These are phyloP conservation scores for Montipora sp. DNA, from an alignment of 64 coral and sea anemone species.

Conservation along the genomic window DNA sequence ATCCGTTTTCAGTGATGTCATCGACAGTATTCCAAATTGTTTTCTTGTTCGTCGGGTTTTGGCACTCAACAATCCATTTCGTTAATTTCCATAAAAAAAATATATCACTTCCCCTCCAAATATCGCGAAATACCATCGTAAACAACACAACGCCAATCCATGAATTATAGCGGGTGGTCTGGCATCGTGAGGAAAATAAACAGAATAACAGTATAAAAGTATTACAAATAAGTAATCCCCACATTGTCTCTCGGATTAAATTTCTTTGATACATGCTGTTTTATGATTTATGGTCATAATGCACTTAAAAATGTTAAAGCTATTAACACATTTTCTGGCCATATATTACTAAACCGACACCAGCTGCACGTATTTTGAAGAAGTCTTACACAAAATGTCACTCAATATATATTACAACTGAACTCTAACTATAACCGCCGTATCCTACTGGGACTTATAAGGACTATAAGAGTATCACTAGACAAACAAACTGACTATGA, in stretches of 20 bases:
- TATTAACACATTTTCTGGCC: slow-evolving; percentile 35
- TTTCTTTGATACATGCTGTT: not conserved
- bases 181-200: not conserved
- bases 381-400: not conserved
- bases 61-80: not conserved
- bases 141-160: not conserved
- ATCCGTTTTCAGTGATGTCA: not conserved
- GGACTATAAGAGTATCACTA: not conserved
- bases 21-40: not conserved
- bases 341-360: not conserved
- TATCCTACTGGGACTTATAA: not conserved
- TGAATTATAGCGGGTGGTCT: not conserved
- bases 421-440: not conserved
- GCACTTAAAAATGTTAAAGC: slow-evolving; percentile 40
- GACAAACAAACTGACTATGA: not conserved
- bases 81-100: too few relatives aligned
- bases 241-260: not conserved
- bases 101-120: too few relatives aligned
- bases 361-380: not conserved
- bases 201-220: slow-evolving; percentile 22
- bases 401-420: not conserved
- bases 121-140: too few relatives aligned
- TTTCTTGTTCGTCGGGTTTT: not conserved
- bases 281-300: slow-evolving; percentile 36
- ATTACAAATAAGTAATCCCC: not conserved